phyloP scores from a whole-genome alignment of 2,888 invertebrate species.

The Drosophila kanekoi region DNA sequence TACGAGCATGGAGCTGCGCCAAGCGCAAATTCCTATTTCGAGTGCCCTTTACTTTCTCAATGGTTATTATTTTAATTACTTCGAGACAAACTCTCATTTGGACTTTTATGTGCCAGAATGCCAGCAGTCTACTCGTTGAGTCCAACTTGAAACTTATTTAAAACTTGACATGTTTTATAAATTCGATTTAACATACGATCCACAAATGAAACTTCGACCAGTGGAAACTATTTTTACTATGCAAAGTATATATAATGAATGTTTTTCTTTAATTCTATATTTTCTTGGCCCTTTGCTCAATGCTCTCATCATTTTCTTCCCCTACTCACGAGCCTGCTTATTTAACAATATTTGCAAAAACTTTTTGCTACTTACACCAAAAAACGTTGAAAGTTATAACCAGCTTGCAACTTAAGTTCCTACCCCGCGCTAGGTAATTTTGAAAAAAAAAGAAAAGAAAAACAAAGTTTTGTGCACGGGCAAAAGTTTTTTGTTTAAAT shows the following conservation, averaged over 20 bases:
- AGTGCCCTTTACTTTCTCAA: slow-evolving; percentile 32
- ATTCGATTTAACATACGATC: too few species aligned
- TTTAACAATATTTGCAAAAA: slow-evolving; percentile 65
- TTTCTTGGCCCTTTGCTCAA: slow-evolving; percentile 1
- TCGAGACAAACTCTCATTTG: slow-evolving; percentile 27
- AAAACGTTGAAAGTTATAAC: slow-evolving; percentile 49
- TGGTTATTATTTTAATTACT: slow-evolving; percentile 60
- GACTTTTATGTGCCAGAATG: slow-evolving; percentile 1
- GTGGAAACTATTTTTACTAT: too few species aligned
- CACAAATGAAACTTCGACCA: too few species aligned
- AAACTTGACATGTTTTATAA: too few species aligned
- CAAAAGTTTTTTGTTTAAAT: slow-evolving; percentile 67
- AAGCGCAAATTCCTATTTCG: slow-evolving; percentile 29
- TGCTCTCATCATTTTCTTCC: slow-evolving; percentile 8
- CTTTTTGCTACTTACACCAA: slow-evolving; percentile 50
- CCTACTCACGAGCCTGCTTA: slow-evolving; percentile 42
- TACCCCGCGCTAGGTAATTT: slow-evolving; percentile 55
- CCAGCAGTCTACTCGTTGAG: neutral
- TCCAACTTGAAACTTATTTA: too few species aligned
- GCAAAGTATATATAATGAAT: neutral
- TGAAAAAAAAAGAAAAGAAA: slow-evolving; percentile 3
- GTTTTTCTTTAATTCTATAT: neutral
- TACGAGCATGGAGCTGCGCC: slow-evolving; percentile 42
- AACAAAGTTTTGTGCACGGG: slow-evolving; percentile 58
- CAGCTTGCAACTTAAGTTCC: slow-evolving; percentile 35